Evolutionary conservation across 2,113 vertebrate species (phyloP), one percentile per base, ranked within the genome.

Genomic region (Mesocricetus auratus): DNA sequence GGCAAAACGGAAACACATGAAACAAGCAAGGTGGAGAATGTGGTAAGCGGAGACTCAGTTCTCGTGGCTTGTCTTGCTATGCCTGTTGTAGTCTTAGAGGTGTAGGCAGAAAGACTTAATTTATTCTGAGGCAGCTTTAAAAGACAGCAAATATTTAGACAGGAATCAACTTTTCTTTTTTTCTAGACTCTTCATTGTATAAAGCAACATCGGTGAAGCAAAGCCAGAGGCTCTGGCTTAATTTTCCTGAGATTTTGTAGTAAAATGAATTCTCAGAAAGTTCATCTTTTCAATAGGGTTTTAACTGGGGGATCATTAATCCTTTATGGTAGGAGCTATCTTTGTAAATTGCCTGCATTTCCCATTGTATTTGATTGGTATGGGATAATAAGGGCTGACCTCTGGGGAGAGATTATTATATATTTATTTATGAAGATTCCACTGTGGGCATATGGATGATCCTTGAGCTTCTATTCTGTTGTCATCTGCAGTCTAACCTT

Each of bases 141-240:
- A 96, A 86, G 74, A 96, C 96, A 94, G 93, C 86, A 97, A 96
- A 97, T 97, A 96, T 97, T 97, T 97, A 90, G 97, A 97, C 90
- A 98, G 89, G 83, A 94, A 93, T 96, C 96, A 96, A 71, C 93
- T 81, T 71, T 47, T 89, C 42, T 73, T 78, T 64, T 94, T 93
- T 88, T 79, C 82, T 93, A 64, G 78, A 88, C 91, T 96, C 45
- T 60, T 94, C 89, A 39, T 93, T 93, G 85, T 92, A 47, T 93
- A 85, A 95, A 50, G 93, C 26, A 42, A 69, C 60, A 56, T 36
- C 82, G 64, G 42, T 42, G 50, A 91, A 90, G 69, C 71, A 92
- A 79, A 94, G 36, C 36, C 83, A 45, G 58, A 95, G 7, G 94
- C 78, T 56, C 2, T 95, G 94, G 66, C 74, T 93, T 91, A 74